Evolutionary conservation across 2,113 vertebrate genomes (phyloP), one percentile per base, ranked within the genome.

Genomic region (Podarcis muralis): DNA sequence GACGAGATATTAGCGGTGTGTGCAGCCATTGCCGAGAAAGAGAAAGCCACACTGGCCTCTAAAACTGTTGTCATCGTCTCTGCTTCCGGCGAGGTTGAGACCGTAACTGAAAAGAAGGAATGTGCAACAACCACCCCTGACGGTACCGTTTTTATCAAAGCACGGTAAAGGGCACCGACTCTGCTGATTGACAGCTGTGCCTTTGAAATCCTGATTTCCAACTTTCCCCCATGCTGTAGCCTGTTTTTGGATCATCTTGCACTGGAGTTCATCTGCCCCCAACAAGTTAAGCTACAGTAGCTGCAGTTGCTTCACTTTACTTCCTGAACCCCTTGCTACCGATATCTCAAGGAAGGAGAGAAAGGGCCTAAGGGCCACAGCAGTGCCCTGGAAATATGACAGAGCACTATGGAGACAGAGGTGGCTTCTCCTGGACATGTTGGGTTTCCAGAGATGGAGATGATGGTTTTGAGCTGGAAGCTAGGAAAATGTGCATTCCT

Each of bases 1-100:
- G 98, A 99, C 16, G 98, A 99, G 95, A 98, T 99, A 85, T 96
- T 99, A 83, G 98, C 97, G 6, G 99, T 98, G 30, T 99, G 99
- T 90, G 96, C 97, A n/a, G 98, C 99, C 1, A 97, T 99, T 0
- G 98, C 98, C 1, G 97, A 98, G 92, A 97, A 97, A 66, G 98
- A 99, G 93, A 97, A 97, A n/a, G 93, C 89, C 8, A 94, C 96
- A 13, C 95, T 98, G 80, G 91, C 96, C 86, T 95, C 97, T 92
- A 97, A 96, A 95, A 94, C 96, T 0, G 95, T 98, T 85, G 97
- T 99, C 77, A 94, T 99, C 12, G 98, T 98, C 27, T 95, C 97
- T 1, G 97, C 97, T 18, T 98, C 98, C 6, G 97, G 97, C 40
- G 25, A 97, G 0, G 96, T 95, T n/a, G 97, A 98, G 90, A 96